Evolutionary conservation across 2,888 invertebrate species (phyloP).

Genomic region (Diarsia rubi): DNA sequence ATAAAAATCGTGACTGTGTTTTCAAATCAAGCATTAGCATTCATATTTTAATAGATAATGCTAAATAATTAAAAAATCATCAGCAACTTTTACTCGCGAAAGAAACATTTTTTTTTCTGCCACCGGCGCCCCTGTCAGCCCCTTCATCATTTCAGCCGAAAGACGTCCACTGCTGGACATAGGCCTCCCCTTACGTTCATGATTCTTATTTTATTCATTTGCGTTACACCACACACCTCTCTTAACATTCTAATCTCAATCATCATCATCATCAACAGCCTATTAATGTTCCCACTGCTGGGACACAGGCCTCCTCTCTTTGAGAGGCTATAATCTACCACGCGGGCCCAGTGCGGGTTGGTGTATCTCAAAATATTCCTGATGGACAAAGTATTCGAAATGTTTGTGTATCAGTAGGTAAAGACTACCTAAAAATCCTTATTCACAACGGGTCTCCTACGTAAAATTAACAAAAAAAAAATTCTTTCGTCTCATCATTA

Average conservation of each 20-base stretch:
- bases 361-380: neutral
- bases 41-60: neutral
- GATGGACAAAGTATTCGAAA: neutral
- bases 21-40: neutral
- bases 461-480: conserved; percentile 20
- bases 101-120: neutral
- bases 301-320: too few species aligned
- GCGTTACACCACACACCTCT: neutral
- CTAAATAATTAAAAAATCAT: too few species aligned
- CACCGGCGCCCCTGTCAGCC: too few species aligned
- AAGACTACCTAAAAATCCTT: neutral
- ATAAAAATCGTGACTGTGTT: neutral
- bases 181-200: too few species aligned
- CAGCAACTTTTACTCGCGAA: neutral
- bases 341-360: too few species aligned
- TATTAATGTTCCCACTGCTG: too few species aligned
- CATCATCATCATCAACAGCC: too few species aligned
- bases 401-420: neutral
- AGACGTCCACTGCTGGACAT: too few species aligned
- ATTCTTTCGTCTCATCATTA: conserved; percentile 40
- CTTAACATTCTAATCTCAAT: neutral
- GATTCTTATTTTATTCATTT: neutral
- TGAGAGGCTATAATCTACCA: too few species aligned
- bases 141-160: too few species aligned
- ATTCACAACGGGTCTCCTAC: neutral